Base-by-base conservation (phyloP, 23 tunicate genomes). In the Corella eumyota region DNA sequence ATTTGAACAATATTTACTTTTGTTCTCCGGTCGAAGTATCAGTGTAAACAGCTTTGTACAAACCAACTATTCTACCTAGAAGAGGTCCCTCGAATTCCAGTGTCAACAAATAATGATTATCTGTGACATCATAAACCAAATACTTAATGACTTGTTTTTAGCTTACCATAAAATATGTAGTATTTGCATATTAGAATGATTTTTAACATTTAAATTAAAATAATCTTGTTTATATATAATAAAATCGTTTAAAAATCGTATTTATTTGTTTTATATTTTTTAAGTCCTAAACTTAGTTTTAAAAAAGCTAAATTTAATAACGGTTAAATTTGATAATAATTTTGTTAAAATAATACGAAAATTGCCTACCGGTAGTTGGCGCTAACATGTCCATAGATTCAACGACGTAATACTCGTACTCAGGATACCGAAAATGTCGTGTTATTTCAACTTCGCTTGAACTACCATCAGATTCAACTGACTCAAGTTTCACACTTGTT, bases 321-420 rank as follows among this genome's bases (percentile, higher is more conserved):
- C n/a, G n/a, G n/a, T n/a, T n/a, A n/a, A n/a, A n/a, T n/a, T n/a
- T n/a, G n/a, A n/a, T n/a, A n/a, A n/a, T n/a, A n/a, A n/a, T n/a
- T n/a, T n/a, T n/a, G n/a, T n/a, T n/a, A n/a, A n/a, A n/a, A n/a
- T n/a, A n/a, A n/a, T n/a, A n/a, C n/a, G n/a, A n/a, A n/a, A n/a
- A 53, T 13, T 53, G 24, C 6, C 27, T 53, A 17, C 36, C 67
- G 15, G 34, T 66, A n/a, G 36, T 64, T 1, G 34, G 11, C 1
- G 25, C 20, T 4, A 75, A 62, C 30, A 35, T 38, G 0, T 45
- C 26, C 32, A 37, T 68, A 6, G 75, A 62, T 47, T 73, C 72
- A 0, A 88, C 34, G n/a, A 88, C 85, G 51, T 75, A 88, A 58
- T 51, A 88, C 34, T 88, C 86, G 36, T 67, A 57, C 45, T 60